These are phyloP conservation scores for Plectrocnemia conspersa DNA, from an alignment of 1,140 invertebrate species.

Conservation along the genomic window DNA sequence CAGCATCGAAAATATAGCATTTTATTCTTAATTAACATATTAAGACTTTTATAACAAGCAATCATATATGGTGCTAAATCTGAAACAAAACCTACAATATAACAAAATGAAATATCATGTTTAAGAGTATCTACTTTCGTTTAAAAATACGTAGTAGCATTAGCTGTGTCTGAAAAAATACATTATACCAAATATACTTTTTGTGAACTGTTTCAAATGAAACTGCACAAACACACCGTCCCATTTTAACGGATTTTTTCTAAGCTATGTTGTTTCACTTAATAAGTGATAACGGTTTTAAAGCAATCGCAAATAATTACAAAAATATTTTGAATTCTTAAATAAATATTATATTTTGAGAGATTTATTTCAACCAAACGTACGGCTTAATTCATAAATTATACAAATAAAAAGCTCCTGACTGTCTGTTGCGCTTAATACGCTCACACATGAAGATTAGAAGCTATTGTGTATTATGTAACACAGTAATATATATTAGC, in stretches of 20 bases:
- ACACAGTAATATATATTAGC: too few relatives aligned
- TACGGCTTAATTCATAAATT: constrained; percentile 1
- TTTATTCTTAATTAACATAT: constrained; percentile 1
- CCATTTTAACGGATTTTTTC: constrained; percentile 7
- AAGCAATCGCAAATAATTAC: too few relatives aligned
- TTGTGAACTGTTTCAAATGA: constrained; percentile 22
- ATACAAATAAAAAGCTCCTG: too few relatives aligned
- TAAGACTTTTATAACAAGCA: constrained; percentile 17
- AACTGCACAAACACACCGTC: constrained; percentile 19
- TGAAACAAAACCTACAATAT: constrained; percentile 14
- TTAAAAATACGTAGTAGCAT: constrained; percentile 24
- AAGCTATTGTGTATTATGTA: too few relatives aligned
- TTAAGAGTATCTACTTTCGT: constrained; percentile 23
- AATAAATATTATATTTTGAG: constrained; percentile 9
- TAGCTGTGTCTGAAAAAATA: constrained; percentile 20
- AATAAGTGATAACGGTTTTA: too few relatives aligned
- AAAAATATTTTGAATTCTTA: constrained; percentile 10
- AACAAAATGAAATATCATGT: constrained; percentile 16
- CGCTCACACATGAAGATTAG: too few relatives aligned
- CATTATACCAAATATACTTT: constrained; percentile 18
- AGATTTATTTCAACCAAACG: constrained; percentile 1
- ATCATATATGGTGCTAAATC: constrained; percentile 21
- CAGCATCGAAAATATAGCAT: constrained; percentile 20
- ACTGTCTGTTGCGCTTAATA: too few relatives aligned
- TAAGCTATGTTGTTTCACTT: constrained; percentile 18